A percentile compares a stretch with the other conserved stretches of the same genome.
These are phyloP conservation scores for Poecilus cupreus DNA, from an alignment of 2,888 invertebrate species.

Conservation along the genomic window DNA sequence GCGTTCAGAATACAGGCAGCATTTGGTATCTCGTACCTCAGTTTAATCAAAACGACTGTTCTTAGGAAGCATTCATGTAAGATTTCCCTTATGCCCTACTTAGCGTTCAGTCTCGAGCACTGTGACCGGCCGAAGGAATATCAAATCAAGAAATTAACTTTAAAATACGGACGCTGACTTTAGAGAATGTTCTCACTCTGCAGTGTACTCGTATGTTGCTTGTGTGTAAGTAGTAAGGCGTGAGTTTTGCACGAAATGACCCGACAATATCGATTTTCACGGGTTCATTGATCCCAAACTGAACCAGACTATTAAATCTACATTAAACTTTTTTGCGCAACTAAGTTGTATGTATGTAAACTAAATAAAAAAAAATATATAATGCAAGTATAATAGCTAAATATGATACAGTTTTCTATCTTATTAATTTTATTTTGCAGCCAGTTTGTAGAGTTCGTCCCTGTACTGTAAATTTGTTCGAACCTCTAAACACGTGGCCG, in stretches of 20 bases:
- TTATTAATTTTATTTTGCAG: not conserved
- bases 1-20: not conserved
- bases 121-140: not conserved
- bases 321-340: conserved; percentile 26
- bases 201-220: not conserved
- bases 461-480: conserved; percentile 20
- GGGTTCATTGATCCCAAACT: conserved; percentile 49
- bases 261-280: conserved; percentile 44
- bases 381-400: conserved; percentile 24
- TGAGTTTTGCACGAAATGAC: conserved; percentile 45
- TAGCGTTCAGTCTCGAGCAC: conserved; percentile 20
- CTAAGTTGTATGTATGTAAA: conserved; percentile 21
- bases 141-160: not conserved
- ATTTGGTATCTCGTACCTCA: not conserved
- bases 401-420: not conserved
- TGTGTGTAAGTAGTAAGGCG: conserved; percentile 15
- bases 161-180: not conserved
- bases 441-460: conserved; percentile 42
- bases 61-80: conserved; percentile 31
- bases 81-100: conserved; percentile 44
- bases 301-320: conserved; percentile 46
- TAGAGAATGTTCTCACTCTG: not conserved
- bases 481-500: conserved; percentile 14
- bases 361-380: conserved; percentile 15
- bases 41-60: conserved; percentile 45